Evolutionary conservation across 2,888 invertebrate species (phyloP).

Genomic region (Phaonia tiefii): DNA sequence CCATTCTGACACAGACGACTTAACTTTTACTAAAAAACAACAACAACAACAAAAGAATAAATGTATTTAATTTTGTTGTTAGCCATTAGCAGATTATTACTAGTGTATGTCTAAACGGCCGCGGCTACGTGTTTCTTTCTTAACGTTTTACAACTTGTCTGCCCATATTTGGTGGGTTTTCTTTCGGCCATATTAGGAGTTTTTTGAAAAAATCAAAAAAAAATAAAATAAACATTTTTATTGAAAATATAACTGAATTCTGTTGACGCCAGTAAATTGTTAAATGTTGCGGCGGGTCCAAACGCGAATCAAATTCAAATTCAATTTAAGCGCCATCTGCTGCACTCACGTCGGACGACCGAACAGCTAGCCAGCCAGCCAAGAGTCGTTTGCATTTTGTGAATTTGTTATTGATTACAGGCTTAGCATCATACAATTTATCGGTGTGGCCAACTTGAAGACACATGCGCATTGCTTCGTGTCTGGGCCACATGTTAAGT

Average conservation of each 20-base stretch:
- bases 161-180: slow-evolving; percentile 60
- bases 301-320: neutral
- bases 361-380: no score
- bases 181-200: slow-evolving; percentile 59
- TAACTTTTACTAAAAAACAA: slow-evolving; percentile 7
- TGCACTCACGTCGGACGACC: neutral
- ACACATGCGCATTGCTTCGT: no score
- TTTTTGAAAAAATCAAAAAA: neutral
- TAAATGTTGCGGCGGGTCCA: neutral
- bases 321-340: slow-evolving; percentile 36
- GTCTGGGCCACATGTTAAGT: no score
- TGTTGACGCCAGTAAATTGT: neutral
- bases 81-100: slow-evolving; percentile 31
- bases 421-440: slow-evolving; percentile 2
- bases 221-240: neutral
- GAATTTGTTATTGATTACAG: slow-evolving; percentile 20
- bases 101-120: neutral
- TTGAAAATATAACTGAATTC: slow-evolving; percentile 21
- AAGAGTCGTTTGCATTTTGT: slow-evolving; percentile 20
- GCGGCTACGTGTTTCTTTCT: neutral
- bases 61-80: slow-evolving; percentile 26
- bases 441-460: no score
- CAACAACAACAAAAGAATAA: slow-evolving; percentile 17
- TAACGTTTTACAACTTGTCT: slow-evolving; percentile 39
- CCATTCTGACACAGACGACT: no score